These are phyloP conservation scores for Crambe crambe DNA, from an alignment of 37 sponge, comb jelly and placozoan species.

Conservation along the genomic window DNA sequence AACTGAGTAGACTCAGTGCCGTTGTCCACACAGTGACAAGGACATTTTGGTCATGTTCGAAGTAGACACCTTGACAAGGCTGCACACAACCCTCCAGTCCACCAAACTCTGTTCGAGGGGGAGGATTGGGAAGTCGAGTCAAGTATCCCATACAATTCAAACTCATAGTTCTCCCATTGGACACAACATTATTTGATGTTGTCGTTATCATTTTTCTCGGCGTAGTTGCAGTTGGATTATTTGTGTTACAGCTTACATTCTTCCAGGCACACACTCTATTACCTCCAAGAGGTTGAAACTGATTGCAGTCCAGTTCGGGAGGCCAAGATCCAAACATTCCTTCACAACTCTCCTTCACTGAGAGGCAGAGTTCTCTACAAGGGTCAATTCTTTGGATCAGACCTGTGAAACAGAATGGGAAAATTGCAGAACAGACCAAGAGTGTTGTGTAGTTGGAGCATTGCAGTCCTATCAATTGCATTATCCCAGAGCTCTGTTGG, in stretches of 20 bases:
- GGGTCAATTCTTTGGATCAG: conserved; percentile 28
- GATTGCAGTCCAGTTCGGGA: conserved; percentile 5
- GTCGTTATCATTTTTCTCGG: neutral
- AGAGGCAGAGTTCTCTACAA: conserved; percentile 52
- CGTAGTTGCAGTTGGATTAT: neutral
- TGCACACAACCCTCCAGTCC: conserved; percentile 46
- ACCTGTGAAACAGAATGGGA: conserved; percentile 20
- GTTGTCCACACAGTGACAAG: conserved; percentile 16
- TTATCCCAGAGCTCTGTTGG: neutral
- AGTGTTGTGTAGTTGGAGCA: conserved; percentile 24
- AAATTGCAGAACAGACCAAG: conserved; percentile 32
- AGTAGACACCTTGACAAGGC: conserved; percentile 54
- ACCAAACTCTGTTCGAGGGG: conserved; percentile 28
- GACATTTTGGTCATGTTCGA: conserved; percentile 16
- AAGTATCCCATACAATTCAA: conserved; percentile 8
- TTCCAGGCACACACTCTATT: conserved; percentile 9
- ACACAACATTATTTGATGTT: neutral
- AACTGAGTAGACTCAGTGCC: conserved; percentile 4
- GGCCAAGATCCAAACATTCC: conserved; percentile 9
- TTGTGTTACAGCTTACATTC: neutral
- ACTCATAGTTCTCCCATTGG: neutral
- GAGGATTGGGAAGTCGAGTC: neutral
- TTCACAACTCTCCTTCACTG: conserved; percentile 35
- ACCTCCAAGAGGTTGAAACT: conserved; percentile 22
- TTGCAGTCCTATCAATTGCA: neutral